phyloP scores from a whole-genome alignment of 2,113 vertebrate species.

The Petrocephalus microphthalmus region DNA sequence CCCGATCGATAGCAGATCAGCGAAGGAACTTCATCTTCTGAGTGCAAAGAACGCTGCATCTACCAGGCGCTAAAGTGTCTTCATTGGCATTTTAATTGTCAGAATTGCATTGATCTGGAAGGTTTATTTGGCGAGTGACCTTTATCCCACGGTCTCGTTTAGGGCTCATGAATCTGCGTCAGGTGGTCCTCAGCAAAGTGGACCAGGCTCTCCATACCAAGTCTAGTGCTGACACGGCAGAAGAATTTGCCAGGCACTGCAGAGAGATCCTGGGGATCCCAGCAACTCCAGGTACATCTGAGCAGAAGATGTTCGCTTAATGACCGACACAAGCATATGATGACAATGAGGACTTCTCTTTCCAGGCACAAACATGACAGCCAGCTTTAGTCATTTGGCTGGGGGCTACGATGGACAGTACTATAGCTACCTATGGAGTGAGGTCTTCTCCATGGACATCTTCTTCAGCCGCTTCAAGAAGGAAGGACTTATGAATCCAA shows the following conservation, averaged over 20 bases:
- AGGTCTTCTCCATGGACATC: conserved; percentile 91
- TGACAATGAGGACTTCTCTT: neutral
- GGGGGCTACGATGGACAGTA: conserved; percentile 91
- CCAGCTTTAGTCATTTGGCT: conserved; percentile 72
- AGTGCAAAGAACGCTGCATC: neutral
- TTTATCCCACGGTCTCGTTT: conserved; percentile 14
- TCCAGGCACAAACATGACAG: conserved; percentile 64
- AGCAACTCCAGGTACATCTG: conserved; percentile 74
- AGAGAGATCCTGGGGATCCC: conserved; percentile 80
- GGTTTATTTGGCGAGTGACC: neutral
- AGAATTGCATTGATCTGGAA: neutral
- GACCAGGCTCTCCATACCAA: conserved; percentile 80
- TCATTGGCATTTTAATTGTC: neutral
- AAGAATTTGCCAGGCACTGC: conserved; percentile 76
- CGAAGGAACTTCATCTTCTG: neutral
- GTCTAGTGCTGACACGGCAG: conserved; percentile 62
- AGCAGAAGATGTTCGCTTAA: neutral
- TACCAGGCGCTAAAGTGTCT: neutral
- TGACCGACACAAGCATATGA: neutral
- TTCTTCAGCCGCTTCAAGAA: conserved; percentile 85
- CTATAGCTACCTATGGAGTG: conserved; percentile 92
- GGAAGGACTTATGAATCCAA: conserved; percentile 83
- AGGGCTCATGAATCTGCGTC: conserved; percentile 87
- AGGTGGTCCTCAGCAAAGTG: conserved; percentile 88
- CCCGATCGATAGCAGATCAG: neutral